Evolutionary conservation across 2,113 vertebrate genomes (phyloP), one percentile per base, ranked within the genome.

Genomic region (Aegotheles bennettii): DNA sequence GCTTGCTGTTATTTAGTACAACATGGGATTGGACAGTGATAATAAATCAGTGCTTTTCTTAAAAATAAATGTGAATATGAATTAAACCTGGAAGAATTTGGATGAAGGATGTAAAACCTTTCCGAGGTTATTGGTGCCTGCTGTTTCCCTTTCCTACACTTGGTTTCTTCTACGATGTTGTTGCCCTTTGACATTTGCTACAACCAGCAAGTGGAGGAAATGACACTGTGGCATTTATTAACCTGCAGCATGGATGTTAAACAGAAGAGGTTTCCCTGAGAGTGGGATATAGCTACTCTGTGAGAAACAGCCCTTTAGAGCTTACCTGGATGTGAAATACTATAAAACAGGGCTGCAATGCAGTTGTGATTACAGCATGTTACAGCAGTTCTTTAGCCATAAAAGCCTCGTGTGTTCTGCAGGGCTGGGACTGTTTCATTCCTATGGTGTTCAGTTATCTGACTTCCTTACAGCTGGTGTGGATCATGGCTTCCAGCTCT

Each of bases 191-290:
- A 56, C 90, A 85, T 82, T 75, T 36, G 11, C 36, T 92, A 36
- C 90, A 92, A 84, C 33, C 56, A 88, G 78, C 53, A 3, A 87
- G 90, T 31, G 29, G 65, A 95, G 87, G 83, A 94, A 96, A 84
- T 59, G 81, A 78, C 69, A 79, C 24, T 10, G 26, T 59, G 54
- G 74, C 74, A 54, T 81, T 96, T 69, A 85, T 90, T 92, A 91
- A 93, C 79, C 88, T 94, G 74, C 35, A 48, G 79, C 1, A 3
- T 10, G 77, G 38, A 87, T 88, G 67, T 73, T 64, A 73, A 87
- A 48, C 61, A 63, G 76, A 79, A 68, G 36, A 80, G 56, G 26
- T 43, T 96, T 91, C 54, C 47, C 35, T 86, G 65, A 40, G 45
- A 60, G 35, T 9, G 38, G 38, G 76, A 48, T 31, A 56, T 13